Evolutionary conservation across 2,113 vertebrate species (phyloP), one percentile per base, ranked within the genome.

Genomic region (Anguilla japonica): DNA sequence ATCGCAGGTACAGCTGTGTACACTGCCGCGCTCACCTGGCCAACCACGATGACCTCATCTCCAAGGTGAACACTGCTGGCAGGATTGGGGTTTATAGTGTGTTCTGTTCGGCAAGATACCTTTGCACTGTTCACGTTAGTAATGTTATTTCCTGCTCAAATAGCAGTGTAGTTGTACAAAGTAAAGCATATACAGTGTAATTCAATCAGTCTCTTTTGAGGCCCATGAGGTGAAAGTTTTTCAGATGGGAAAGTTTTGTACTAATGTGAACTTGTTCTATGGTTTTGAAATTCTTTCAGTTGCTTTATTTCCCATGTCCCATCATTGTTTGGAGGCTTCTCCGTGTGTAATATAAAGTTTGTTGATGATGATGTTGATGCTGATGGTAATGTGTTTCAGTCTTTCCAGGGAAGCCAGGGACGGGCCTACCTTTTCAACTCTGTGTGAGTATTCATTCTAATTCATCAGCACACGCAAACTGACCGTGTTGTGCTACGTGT

Each of bases 391-490:
- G 34, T 85, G 34, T 81, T 63, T 3, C 91, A 99, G 98, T 99
- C 98, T 87, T 99, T 99, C 92, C 98, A 99, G 92, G 98, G 98
- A 56, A 98, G 97, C 89, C 97, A 98, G 14, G 98, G 98, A 83
- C 95, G 97, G 46, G 97, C 98, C 88, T 98, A 98, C 93, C 96
- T 98, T 89, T 99, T 98, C 95, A 99, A 98, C 94, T 98, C 98
- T 71, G 98, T 99, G 98, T 98, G 93, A 97, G 96, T 96, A 34
- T 34, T 34, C 34, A 34, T 34, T 34, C 34, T 34, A 34, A 34
- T 34, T 34, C 1, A 34, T 34, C 34, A 34, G 34, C 34, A 34
- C 34, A 34, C 34, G 34, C 34, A 34, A 34, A 34, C 34, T 34
- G 34, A 34, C 34, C 34, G 34, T 34, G 34, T 34, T 34, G 60